A percentile compares a stretch with the other conserved stretches of the same genome.
phyloP scores from a whole-genome alignment of 2,888 invertebrate genomes.

The Doris montereyensis region DNA sequence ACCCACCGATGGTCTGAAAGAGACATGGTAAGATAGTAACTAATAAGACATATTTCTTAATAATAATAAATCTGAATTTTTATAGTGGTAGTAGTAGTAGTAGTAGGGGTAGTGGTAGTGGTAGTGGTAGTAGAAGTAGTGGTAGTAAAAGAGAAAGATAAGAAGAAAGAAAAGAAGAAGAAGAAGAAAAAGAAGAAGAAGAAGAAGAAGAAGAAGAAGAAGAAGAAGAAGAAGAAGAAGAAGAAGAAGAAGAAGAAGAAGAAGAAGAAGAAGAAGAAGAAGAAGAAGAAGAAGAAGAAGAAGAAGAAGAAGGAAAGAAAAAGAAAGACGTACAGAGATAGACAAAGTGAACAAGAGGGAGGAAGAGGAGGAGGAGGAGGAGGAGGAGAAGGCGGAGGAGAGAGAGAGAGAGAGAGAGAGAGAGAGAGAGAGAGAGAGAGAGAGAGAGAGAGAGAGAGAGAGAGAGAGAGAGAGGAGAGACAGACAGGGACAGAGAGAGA shows the following conservation, averaged over 20 bases:
- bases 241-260: conserved; percentile 31
- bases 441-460: conserved; percentile 1
- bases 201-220: conserved; percentile 36
- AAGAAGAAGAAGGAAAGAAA: no score
- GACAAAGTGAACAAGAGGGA: no score
- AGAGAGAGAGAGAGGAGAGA: neutral
- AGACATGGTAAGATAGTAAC: no score
- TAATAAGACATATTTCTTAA: neutral
- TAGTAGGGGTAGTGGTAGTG: no score
- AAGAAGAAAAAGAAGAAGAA: conserved; percentile 38
- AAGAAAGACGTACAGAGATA: no score
- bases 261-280: conserved; percentile 9
- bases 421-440: conserved; percentile 8
- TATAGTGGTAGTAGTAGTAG: no score
- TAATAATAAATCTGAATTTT: no score
- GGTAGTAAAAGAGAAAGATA: no score
- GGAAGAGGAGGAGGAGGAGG: neutral
- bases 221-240: conserved; percentile 37
- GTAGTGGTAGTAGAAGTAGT: no score
- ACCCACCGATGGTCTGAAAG: conserved; percentile 83
- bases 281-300: conserved; percentile 8
- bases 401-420: conserved; percentile 17
- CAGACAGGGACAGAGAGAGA: neutral
- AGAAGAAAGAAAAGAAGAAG: conserved; percentile 35
- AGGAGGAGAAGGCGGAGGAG: neutral